phyloP scores from a whole-genome alignment of 2,113 vertebrate genomes.

The Nibea albiflora region DNA sequence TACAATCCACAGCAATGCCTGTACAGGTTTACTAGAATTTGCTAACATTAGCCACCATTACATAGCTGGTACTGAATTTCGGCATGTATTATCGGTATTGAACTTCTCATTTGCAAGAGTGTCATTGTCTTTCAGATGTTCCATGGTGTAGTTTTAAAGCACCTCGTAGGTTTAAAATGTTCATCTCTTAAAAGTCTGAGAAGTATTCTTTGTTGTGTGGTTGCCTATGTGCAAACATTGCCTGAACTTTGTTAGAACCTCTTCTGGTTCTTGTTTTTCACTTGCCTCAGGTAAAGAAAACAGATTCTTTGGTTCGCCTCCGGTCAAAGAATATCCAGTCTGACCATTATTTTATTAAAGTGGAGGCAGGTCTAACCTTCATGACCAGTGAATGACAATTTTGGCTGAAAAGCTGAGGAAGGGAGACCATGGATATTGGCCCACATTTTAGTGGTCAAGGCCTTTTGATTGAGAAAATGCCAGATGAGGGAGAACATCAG shows the following conservation, averaged over 20 bases:
- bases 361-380: conserved; percentile 3
- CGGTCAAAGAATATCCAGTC: neutral
- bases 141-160: no score
- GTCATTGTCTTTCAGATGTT: no score
- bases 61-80: no score
- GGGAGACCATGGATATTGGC: conserved; percentile 46
- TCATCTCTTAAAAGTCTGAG: no score
- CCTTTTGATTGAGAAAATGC: conserved; percentile 68
- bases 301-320: neutral
- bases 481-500: conserved; percentile 72
- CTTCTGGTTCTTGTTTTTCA: neutral
- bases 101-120: no score
- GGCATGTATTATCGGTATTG: no score
- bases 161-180: no score
- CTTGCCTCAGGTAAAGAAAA: neutral
- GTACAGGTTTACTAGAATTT: no score
- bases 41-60: no score
- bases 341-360: neutral
- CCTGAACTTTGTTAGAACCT: neutral
- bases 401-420: conserved; percentile 19
- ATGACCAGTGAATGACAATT: conserved; percentile 3
- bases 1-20: no score
- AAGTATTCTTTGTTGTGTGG: no score
- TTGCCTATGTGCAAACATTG: no score
- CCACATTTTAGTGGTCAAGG: conserved; percentile 57